Evolutionary conservation across 2,797 vertebrate genomes (phyloP).

Genomic region (Pelobates cultripes): DNA sequence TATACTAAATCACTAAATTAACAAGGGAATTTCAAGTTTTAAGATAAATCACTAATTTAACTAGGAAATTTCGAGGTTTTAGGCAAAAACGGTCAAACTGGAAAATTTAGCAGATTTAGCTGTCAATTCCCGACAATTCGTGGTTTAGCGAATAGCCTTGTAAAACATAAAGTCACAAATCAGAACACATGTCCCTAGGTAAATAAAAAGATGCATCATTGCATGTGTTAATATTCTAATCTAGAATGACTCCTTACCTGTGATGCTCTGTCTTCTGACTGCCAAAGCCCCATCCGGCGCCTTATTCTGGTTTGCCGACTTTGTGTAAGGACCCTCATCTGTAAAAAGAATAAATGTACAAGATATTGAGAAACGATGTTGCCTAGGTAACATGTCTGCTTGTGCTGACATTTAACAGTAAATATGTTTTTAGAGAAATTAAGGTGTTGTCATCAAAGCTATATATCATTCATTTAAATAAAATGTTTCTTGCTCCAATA

Average conservation of each 20-base stretch:
- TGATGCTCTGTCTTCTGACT: constrained; percentile 97
- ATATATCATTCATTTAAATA: neutral
- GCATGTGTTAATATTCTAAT: neutral
- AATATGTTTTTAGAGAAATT: neutral
- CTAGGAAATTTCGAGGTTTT: no score
- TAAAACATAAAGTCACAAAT: no score
- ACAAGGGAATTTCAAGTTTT: no score
- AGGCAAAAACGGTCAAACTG: no score
- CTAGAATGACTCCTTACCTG: constrained; percentile 78
- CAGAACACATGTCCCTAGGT: no score
- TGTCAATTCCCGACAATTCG: no score
- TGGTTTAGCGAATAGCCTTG: no score
- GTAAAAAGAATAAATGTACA: constrained; percentile 62
- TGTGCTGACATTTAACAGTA: neutral
- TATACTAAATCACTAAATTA: no score
- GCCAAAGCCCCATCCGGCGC: constrained; percentile 93
- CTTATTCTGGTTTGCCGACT: constrained; percentile 90
- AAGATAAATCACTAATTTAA: no score
- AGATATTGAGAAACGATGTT: neutral
- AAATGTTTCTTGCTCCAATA: neutral
- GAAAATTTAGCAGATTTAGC: no score
- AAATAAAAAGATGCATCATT: no score
- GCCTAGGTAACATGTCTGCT: neutral
- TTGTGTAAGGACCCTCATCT: constrained; percentile 98
- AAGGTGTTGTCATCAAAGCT: neutral